Evolutionary conservation across 2,888 invertebrate genomes (phyloP).

Genomic region (Nymphalis urticae): DNA sequence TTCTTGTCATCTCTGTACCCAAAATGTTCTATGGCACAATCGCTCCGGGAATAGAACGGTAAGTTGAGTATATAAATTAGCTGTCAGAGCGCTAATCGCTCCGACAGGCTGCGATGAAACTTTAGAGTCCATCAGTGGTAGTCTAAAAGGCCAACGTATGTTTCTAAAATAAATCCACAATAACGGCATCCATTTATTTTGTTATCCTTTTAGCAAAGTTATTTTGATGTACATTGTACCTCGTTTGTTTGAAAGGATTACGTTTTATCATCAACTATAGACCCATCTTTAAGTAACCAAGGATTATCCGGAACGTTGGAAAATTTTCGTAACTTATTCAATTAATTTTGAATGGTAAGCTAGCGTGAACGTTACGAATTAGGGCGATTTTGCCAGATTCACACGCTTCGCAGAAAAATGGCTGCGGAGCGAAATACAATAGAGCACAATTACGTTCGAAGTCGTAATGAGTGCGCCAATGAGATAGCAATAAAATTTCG

Average conservation of each 20-base stretch:
- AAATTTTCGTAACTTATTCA: constrained; percentile 37
- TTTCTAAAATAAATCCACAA: constrained; percentile 69
- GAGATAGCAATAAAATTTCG: constrained; percentile 80
- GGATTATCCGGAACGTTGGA: constrained; percentile 40
- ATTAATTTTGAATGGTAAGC: constrained; percentile 42
- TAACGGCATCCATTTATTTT: constrained; percentile 48
- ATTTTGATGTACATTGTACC: constrained; percentile 30
- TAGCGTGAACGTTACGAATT: constrained; percentile 56
- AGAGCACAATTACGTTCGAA: constrained; percentile 68
- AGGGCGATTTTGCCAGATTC: constrained; percentile 65
- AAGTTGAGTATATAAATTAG: constrained; percentile 81
- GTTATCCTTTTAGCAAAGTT: constrained; percentile 70
- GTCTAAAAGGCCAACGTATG: constrained; percentile 69
- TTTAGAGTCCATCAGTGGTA: constrained; percentile 77
- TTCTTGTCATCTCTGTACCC: constrained; percentile 53
- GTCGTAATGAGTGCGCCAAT: constrained; percentile 74
- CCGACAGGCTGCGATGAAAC: constrained; percentile 80
- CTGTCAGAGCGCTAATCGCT: constrained; percentile 80
- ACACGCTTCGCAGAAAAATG: constrained; percentile 73
- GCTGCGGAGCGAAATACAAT: constrained; percentile 63
- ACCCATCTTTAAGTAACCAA: constrained; percentile 28
- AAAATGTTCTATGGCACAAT: constrained; percentile 51
- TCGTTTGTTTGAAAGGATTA: constrained; percentile 54
- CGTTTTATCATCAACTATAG: constrained; percentile 38
- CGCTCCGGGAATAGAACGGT: constrained; percentile 74